Conservation (phyloP, 2,888 invertebrate species). For the Taenaris catops region DNA sequence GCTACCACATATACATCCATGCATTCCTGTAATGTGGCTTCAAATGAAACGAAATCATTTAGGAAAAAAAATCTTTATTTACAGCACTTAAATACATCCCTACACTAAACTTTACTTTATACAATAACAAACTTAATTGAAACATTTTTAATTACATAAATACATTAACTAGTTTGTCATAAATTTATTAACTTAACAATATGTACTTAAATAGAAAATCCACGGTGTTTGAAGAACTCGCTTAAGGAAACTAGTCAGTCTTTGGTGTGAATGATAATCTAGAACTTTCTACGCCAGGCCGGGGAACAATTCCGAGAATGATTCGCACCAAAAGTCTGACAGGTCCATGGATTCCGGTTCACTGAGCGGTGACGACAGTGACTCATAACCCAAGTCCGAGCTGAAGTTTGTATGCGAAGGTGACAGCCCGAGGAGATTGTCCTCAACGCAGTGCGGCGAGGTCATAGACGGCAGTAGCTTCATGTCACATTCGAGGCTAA, state of each 20-base stretch:
- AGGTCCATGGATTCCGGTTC: conserved; percentile 67
- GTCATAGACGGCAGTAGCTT: conserved; percentile 68
- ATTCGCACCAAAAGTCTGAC: conserved; percentile 86
- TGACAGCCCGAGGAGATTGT: conserved; percentile 54
- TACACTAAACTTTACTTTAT: conserved; percentile 32
- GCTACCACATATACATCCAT: too few relatives aligned
- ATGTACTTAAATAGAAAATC: conserved; percentile 16
- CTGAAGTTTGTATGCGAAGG: conserved; percentile 63
- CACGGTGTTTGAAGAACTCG: too few relatives aligned
- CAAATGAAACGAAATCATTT: too few relatives aligned
- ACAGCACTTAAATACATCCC: conserved; percentile 53
- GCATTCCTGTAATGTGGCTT: too few relatives aligned
- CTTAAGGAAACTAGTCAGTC: conserved; percentile 59
- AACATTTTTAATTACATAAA: conserved; percentile 12
- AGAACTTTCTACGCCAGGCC: conserved; percentile 79
- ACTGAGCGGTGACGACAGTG: conserved; percentile 68
- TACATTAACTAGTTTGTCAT: conserved; percentile 33
- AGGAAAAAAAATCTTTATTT: conserved; percentile 39
- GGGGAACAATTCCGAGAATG: conserved; percentile 89
- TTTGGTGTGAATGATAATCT: conserved; percentile 54
- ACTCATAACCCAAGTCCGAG: conserved; percentile 72
- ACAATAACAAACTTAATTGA: conserved; percentile 13
- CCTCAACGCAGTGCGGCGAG: conserved; percentile 52
- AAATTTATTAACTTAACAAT: conserved; percentile 24
- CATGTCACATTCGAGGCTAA: conserved; percentile 59